Conservation (phyloP, 1,140 invertebrate genomes). For the Drosophila sulfurigaster region DNA sequence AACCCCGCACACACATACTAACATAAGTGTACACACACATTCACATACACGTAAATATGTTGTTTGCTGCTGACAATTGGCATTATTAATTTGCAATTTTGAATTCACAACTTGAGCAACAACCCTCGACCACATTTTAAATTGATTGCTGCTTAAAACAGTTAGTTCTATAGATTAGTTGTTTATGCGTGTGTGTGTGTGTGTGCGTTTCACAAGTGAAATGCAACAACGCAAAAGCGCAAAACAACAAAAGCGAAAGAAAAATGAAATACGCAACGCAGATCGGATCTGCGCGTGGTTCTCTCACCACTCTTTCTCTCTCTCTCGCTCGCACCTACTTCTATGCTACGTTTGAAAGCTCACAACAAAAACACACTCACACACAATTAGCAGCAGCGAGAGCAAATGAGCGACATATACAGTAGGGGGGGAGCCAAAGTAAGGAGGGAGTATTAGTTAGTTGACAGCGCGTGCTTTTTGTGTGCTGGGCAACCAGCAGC, state of each 20-base stretch:
- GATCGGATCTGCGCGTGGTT: conserved; percentile 29
- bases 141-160: conserved; percentile 15
- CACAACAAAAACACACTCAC: background rate
- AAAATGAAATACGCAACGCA: conserved; percentile 12
- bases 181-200: background rate
- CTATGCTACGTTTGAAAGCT: conserved; percentile 4
- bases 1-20: background rate
- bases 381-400: background rate
- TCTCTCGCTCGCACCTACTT: background rate
- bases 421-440: background rate
- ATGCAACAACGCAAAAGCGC: conserved; percentile 32
- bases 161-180: conserved; percentile 26
- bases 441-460: background rate
- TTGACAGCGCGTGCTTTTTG: background rate
- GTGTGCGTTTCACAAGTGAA: conserved; percentile 10
- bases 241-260: conserved; percentile 9
- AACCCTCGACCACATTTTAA: background rate
- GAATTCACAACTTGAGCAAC: background rate
- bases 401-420: background rate
- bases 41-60: background rate
- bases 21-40: no score
- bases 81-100: background rate
- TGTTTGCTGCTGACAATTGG: background rate
- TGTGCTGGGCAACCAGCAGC: background rate
- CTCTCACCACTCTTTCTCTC: conserved; percentile 8